phyloP scores from a whole-genome alignment of 2,888 invertebrate genomes.

The Athalia rosae region DNA sequence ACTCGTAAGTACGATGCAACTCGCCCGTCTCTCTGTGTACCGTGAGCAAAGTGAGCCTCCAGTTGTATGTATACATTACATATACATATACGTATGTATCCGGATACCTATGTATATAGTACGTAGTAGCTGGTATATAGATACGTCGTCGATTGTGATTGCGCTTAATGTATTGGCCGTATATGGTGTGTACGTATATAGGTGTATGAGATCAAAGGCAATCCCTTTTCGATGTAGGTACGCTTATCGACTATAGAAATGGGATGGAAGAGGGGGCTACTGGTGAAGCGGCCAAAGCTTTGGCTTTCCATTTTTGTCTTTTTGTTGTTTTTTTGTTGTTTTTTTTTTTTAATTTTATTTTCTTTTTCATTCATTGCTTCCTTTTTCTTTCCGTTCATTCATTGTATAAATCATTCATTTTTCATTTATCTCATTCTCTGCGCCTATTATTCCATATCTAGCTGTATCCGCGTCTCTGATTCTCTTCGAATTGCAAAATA shows the following conservation, averaged over 20 bases:
- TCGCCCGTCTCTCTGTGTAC: constrained; percentile 34
- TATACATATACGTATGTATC: not conserved
- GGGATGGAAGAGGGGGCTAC: not conserved
- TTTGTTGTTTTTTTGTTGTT: too few species aligned
- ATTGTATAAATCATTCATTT: not conserved
- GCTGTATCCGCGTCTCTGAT: too few species aligned
- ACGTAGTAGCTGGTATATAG: too few species aligned
- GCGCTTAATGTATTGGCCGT: constrained; percentile 45
- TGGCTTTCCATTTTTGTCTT: constrained; percentile 35
- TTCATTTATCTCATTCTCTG: not conserved
- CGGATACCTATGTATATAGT: too few species aligned
- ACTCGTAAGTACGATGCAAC: too few species aligned
- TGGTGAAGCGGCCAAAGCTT: constrained; percentile 40
- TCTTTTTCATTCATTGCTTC: not conserved
- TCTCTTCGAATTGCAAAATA: too few species aligned
- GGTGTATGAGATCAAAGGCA: constrained; percentile 38
- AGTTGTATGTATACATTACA: too few species aligned
- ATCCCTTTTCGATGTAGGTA: constrained; percentile 7
- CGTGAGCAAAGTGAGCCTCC: constrained; percentile 43
- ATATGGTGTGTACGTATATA: not conserved
- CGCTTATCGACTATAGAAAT: constrained; percentile 14
- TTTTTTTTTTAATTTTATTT: not conserved
- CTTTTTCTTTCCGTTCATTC: not conserved
- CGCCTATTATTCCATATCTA: too few species aligned
- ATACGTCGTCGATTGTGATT: constrained; percentile 42